These are phyloP conservation scores for Neolamprologus cancellatus DNA, from an alignment of 2,113 vertebrate genomes.

Conservation along the genomic window DNA sequence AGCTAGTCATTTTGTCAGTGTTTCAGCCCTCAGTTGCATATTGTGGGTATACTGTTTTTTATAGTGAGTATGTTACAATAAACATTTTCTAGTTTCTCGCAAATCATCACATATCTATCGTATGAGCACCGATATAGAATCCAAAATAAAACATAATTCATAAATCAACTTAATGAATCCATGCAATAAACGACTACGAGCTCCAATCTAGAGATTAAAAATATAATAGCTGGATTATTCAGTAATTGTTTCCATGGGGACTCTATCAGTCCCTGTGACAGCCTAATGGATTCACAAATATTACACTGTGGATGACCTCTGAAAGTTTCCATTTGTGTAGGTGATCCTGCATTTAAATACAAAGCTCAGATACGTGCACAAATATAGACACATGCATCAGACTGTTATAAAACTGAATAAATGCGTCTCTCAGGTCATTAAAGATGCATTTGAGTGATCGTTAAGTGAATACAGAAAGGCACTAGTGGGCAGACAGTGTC, in stretches of 20 bases:
- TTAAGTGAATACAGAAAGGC: background rate
- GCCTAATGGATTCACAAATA: background rate
- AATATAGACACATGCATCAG: background rate
- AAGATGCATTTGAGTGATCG: constrained; percentile 11
- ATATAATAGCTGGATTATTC: background rate
- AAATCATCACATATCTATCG: background rate
- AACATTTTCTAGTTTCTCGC: background rate
- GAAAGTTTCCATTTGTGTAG: background rate
- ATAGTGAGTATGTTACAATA: background rate
- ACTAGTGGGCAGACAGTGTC: constrained; percentile 35
- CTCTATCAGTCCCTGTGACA: background rate
- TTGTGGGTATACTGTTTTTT: background rate
- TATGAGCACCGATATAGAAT: background rate
- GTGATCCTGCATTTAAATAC: background rate
- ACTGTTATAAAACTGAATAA: constrained; percentile 18
- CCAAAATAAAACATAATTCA: background rate
- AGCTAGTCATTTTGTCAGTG: background rate
- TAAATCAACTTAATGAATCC: background rate
- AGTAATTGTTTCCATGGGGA: background rate
- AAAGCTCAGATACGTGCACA: background rate
- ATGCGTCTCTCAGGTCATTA: constrained; percentile 15
- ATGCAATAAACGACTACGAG: background rate
- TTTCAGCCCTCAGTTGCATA: background rate
- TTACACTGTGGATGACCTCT: background rate
- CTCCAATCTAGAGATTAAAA: background rate